Evolutionary conservation across 1,140 invertebrate genomes (phyloP), one percentile per base, ranked within the genome.

Genomic region (Bombus confusus): DNA sequence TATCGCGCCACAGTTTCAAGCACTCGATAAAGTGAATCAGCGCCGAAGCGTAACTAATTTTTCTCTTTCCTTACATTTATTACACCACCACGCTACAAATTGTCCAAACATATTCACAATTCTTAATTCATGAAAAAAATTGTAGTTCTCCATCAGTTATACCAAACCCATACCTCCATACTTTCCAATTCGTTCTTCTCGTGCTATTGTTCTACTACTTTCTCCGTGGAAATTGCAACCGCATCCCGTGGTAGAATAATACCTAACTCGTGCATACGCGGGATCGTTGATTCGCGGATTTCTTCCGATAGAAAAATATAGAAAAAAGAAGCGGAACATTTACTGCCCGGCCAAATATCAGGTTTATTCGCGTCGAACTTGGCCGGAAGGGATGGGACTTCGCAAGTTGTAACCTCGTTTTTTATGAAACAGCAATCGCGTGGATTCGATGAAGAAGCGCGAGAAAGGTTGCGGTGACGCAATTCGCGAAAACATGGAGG

Each of bases 401-500:
- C 18, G 34, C 66, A 39, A 66, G 34, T 37, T 84, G 37, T 62
- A 71, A 41, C 79, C 73, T 64, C 57, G 62, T 88, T 90, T 88
- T 80, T 25, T 57, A 41, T 43, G 72, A 80, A 87, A 79, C 72
- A 83, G 57, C 74, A 87, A 86, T 74, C 89, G 82, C 37, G 59
- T 68, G 71, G 41, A 86, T 82, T 57, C 57, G 28, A 86, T 43
- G 43, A 64, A 41, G 77, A 85, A 77, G 83, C 82, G 85, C 76
- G 80, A 72, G 83, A 79, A 85, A 80, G 8, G 37, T 80, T 72
- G 28, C 41, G 71, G 34, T 68, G 77, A 83, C 76, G 85, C 85
- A 80, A 89, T 89, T 86, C 82, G 47, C 37, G 80, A 87, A 88
- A 89, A 88, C 77, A 28, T 52, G n/a, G 71, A 47, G 69, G 31